These are phyloP conservation scores for Hemitrygon akajei DNA, from an alignment of 2,797 vertebrate genomes.

Conservation along the genomic window DNA sequence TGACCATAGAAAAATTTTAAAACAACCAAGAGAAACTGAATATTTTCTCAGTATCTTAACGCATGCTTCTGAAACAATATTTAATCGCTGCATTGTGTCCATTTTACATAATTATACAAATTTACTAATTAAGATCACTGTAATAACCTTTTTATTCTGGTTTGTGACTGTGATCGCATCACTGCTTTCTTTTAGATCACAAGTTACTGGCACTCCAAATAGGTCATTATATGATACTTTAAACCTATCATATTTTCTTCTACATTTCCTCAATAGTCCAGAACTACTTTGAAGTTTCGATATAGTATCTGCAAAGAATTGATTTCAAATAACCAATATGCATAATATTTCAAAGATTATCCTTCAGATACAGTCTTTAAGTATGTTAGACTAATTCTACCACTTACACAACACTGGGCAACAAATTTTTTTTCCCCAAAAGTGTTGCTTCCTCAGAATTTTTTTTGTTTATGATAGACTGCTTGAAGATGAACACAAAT, in stretches of 20 bases:
- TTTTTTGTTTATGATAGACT: too few species aligned
- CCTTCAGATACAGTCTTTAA: background rate
- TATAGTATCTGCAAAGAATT: conserved; percentile 67
- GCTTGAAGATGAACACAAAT: too few species aligned
- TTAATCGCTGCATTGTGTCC: background rate
- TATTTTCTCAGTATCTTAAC: background rate
- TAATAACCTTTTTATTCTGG: conserved; percentile 82
- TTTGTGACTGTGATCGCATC: conserved; percentile 85
- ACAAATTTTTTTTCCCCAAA: too few species aligned
- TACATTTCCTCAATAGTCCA: conserved; percentile 80
- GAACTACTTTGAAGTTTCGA: conserved; percentile 82
- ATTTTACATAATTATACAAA: background rate
- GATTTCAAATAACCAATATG: conserved; percentile 13
- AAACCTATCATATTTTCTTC: conserved; percentile 95
- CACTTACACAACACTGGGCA: background rate
- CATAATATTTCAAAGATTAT: background rate
- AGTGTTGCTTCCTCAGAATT: too few species aligned
- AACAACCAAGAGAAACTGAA: background rate
- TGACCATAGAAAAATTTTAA: background rate
- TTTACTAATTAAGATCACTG: background rate
- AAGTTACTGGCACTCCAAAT: conserved; percentile 84
- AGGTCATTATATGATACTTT: conserved; percentile 94
- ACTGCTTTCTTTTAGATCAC: conserved; percentile 85
- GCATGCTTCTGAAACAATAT: background rate
- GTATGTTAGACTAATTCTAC: background rate